These are phyloP conservation scores for Pollenia amentaria DNA, from an alignment of 2,888 invertebrate species.

Conservation along the genomic window DNA sequence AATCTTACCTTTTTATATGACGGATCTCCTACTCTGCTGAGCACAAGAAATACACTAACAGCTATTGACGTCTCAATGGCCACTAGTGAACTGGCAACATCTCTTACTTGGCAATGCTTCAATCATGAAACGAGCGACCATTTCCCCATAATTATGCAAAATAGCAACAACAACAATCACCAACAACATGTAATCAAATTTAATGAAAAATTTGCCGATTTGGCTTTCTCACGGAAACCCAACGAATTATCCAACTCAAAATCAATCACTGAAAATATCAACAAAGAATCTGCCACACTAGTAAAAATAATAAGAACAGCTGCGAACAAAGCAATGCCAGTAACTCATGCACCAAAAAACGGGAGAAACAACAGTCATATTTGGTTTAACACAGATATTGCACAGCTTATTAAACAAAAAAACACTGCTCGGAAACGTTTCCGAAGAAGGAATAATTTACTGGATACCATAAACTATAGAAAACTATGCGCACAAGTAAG, in stretches of 20 bases:
- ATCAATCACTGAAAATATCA: slow-evolving; percentile 2
- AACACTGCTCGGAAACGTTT: slow-evolving; percentile 3
- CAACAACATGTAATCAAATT: not conserved
- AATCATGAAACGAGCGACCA: slow-evolving; percentile 26
- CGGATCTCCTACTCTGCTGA: no score
- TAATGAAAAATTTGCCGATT: no score
- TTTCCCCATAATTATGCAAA: slow-evolving; percentile 15
- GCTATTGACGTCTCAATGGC: not conserved
- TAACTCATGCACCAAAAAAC: not conserved
- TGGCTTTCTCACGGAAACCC: not conserved
- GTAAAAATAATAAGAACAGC: not conserved
- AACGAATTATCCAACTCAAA: not conserved
- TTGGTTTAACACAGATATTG: slow-evolving; percentile 17
- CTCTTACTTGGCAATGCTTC: slow-evolving; percentile 17
- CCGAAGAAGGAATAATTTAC: no score
- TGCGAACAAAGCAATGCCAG: not conserved
- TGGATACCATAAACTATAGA: not conserved
- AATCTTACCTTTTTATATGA: no score
- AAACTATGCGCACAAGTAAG: not conserved
- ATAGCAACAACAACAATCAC: not conserved
- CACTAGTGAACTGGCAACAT: slow-evolving; percentile 8
- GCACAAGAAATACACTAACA: no score
- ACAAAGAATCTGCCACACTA: slow-evolving; percentile 1
- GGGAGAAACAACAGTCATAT: slow-evolving; percentile 5
- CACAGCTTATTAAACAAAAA: slow-evolving; percentile 15